A percentile compares a stretch with the other conserved stretches of the same genome.
phyloP scores from a whole-genome alignment of 2,113 vertebrate genomes.

The Otolemur garnettii region DNA sequence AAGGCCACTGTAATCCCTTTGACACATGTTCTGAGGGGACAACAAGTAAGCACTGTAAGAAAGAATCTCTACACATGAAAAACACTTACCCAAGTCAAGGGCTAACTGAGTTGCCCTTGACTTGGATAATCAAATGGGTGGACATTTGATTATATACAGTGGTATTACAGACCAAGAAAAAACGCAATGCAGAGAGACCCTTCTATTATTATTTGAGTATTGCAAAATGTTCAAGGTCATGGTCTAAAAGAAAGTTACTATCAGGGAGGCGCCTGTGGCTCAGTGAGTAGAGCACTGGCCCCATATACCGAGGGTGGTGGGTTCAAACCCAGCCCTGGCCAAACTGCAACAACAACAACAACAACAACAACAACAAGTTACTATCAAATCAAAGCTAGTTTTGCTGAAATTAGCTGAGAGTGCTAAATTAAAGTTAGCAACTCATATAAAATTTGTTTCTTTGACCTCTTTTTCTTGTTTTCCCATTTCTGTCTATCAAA shows the following conservation, averaged over 20 bases:
- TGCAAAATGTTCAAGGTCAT: neutral
- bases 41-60: neutral
- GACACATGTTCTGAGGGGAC: neutral
- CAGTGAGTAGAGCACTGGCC: too few species aligned
- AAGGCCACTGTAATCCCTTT: neutral
- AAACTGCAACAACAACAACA: too few species aligned
- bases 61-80: neutral
- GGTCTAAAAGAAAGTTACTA: constrained; percentile 19
- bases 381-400: neutral
- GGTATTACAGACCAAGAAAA: neutral
- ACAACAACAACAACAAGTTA: neutral
- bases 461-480: neutral
- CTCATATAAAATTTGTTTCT: neutral
- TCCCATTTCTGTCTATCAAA: constrained; percentile 28
- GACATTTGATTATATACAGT: neutral
- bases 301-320: too few species aligned
- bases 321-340: too few species aligned
- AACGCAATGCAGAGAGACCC: neutral
- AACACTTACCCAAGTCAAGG: neutral
- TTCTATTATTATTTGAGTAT: neutral
- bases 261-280: too few species aligned
- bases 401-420: neutral
- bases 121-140: neutral
- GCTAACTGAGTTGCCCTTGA: neutral
- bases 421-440: neutral